These are phyloP conservation scores for Oreonectes daqikongensis DNA, from an alignment of 2,797 vertebrate species.

Conservation along the genomic window DNA sequence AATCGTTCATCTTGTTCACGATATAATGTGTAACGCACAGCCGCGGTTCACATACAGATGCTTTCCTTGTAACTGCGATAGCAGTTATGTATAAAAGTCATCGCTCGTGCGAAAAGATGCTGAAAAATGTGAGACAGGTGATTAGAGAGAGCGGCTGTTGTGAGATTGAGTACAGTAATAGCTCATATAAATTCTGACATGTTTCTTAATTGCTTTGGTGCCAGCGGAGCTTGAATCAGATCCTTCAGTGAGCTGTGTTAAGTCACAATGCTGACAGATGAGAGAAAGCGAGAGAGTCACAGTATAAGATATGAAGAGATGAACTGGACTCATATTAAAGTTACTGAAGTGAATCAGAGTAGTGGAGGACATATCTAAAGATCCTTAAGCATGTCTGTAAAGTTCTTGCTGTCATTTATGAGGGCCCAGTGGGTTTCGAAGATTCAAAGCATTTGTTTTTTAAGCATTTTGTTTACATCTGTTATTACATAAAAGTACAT, in stretches of 20 bases:
- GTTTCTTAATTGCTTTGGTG: constrained; percentile 10
- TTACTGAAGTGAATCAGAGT: background rate
- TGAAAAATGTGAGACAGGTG: background rate
- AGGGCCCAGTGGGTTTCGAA: no score
- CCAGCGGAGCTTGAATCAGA: background rate
- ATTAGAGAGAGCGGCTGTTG: background rate
- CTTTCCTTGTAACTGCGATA: no score
- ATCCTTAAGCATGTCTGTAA: background rate
- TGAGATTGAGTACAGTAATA: background rate
- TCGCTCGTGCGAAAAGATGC: background rate
- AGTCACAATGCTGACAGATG: background rate
- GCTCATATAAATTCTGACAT: background rate
- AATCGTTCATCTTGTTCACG: background rate
- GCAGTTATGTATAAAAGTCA: no score
- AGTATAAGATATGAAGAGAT: background rate
- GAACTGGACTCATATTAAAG: background rate
- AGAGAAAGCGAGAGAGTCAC: background rate
- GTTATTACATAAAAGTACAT: background rate
- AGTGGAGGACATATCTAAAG: background rate
- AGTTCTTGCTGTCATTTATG: no score
- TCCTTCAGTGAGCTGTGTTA: background rate
- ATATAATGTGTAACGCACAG: background rate
- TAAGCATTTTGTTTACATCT: background rate
- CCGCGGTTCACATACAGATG: background rate
- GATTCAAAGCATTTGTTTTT: background rate